Base-by-base conservation (phyloP, 2,888 invertebrate species). In the Molanna angustata region DNA sequence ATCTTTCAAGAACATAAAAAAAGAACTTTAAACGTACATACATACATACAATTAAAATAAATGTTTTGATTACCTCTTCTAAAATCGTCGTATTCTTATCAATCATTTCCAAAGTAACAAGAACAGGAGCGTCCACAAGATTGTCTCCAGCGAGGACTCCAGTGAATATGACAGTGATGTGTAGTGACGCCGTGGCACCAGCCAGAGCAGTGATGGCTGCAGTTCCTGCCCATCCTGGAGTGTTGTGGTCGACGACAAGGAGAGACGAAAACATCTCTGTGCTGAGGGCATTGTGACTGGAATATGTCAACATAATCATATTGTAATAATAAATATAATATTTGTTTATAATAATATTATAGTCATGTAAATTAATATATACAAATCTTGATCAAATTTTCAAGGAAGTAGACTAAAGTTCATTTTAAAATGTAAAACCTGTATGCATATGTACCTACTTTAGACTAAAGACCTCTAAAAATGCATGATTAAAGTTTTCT, bases 121-220 rank as follows among this genome's bases (percentile, higher is more conserved):
- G 80, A 6, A 92, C 72, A 0, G 86, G 80, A 2, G 86, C 85
- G 61, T 90, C 84, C 20, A 76, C 68, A 0, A 78, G 74, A 49
- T 86, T 83, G 40, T 80, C 77, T 0, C 80, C 73, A 0, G 80
- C 74, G 61, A 92, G 90, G 2, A 92, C 78, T 7, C 93, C 92
- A 63, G 90, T 91, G 67, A 91, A 91, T 0, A 90, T 80, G 2
- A 92, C 70, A 0, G 89, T 88, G 32, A 92, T 69, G 66, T 92
- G 89, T 53, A 93, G 80, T 27, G 88, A 88, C 0, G 92, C 90
- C 0, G 88, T 84, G 1, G 88, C 84, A 0, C 89, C 84, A 9
- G 88, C 86, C 0, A 85, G 87, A 0, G 88, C 88, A 0, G 91
- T 89, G 1, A 94, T 86, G 22, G 92, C 85, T 1, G 92, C 93